Evolutionary conservation across 2,113 vertebrate species (phyloP).

Genomic region (Xyliphius kryptos): DNA sequence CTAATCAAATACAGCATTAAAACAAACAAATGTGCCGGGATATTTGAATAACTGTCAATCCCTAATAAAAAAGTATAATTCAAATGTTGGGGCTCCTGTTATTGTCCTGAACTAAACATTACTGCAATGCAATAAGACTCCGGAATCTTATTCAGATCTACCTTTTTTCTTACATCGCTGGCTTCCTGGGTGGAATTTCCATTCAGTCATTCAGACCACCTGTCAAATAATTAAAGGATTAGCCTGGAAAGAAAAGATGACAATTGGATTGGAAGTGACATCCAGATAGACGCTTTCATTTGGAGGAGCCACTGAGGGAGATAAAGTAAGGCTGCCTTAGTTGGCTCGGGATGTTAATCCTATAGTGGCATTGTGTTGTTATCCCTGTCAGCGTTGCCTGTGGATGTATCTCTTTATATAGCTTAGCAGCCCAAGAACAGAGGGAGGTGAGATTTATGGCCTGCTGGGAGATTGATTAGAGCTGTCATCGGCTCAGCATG

Average conservation of each 20-base stretch:
- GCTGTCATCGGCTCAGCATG: conserved; percentile 35
- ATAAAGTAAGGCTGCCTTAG: conserved; percentile 19
- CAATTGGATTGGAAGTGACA: conserved; percentile 22
- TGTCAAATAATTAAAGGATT: conserved; percentile 30
- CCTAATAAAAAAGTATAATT: too few relatives aligned
- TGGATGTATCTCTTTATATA: conserved; percentile 38
- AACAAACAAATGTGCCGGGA: too few relatives aligned
- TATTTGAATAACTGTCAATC: too few relatives aligned
- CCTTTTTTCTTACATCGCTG: not conserved
- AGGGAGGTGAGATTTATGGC: conserved; percentile 41
- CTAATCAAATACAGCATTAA: too few relatives aligned
- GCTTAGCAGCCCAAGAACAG: conserved; percentile 23
- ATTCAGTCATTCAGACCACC: conserved; percentile 13
- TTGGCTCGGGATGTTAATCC: conserved; percentile 26
- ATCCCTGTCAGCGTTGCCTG: conserved; percentile 33
- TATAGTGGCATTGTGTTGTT: conserved; percentile 33
- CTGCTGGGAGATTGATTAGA: conserved; percentile 45
- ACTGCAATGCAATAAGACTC: not conserved
- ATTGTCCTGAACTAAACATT: not conserved
- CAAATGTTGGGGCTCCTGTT: too few relatives aligned
- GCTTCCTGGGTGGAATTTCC: conserved; percentile 7
- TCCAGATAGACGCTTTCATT: conserved; percentile 28
- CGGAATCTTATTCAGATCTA: not conserved
- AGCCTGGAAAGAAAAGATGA: conserved; percentile 1
- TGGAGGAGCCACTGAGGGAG: conserved; percentile 13